phyloP scores from a whole-genome alignment of 2,797 vertebrate genomes.

The Enteromius unitaeniatus region DNA sequence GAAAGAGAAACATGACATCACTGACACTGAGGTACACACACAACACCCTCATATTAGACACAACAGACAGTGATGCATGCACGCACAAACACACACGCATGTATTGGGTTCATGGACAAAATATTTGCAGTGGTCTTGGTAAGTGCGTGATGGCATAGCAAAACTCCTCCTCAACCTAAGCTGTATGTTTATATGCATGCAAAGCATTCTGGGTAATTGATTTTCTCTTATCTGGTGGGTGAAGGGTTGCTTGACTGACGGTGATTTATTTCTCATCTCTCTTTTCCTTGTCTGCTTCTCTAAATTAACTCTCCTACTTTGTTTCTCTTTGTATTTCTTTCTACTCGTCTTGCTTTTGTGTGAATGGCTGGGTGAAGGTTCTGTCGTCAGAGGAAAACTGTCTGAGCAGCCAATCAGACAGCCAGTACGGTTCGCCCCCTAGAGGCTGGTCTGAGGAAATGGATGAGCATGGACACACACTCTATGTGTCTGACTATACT shows the following conservation, averaged over 20 bases:
- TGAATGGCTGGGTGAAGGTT: constrained; percentile 72
- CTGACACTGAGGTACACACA: constrained; percentile 86
- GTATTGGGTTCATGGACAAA: background rate
- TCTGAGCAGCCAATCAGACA: constrained; percentile 94
- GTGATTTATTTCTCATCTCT: constrained; percentile 22
- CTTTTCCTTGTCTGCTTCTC: background rate
- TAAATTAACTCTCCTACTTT: constrained; percentile 62
- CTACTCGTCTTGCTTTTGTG: constrained; percentile 59
- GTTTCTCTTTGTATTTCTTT: constrained; percentile 67
- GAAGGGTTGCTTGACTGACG: background rate
- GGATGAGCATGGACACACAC: constrained; percentile 94
- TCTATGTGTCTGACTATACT: constrained; percentile 94
- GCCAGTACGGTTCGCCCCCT: constrained; percentile 92
- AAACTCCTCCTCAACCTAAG: background rate
- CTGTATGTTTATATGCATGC: constrained; percentile 12
- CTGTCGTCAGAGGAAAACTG: constrained; percentile 92
- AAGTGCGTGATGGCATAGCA: constrained; percentile 32
- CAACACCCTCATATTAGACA: background rate
- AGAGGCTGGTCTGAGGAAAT: constrained; percentile 96
- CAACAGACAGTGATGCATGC: constrained; percentile 5
- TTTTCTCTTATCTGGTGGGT: background rate
- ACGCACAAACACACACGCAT: background rate
- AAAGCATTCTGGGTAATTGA: background rate
- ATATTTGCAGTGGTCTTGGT: background rate
- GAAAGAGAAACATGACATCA: constrained; percentile 74